Conservation (phyloP, 2,888 invertebrate genomes). For the Thelaira solivaga region DNA sequence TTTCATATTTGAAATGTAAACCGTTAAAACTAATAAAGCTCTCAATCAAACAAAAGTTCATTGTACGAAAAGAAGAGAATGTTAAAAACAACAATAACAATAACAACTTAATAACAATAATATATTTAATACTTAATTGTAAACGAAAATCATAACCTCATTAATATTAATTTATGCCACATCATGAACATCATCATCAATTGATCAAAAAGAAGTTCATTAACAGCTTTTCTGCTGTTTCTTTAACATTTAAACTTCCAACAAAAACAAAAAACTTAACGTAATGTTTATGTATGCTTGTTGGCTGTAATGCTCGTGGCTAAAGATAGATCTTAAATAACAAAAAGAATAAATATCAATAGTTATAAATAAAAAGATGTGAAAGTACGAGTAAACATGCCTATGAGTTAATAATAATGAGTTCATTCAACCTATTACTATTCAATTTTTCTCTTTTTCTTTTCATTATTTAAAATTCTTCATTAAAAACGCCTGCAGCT, state of each 20-base stretch:
- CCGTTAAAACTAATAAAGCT: too few relatives aligned
- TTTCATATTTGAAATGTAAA: too few relatives aligned
- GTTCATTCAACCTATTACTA: constrained; percentile 47
- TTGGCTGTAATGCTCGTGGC: not conserved
- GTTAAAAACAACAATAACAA: too few relatives aligned
- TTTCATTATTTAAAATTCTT: constrained; percentile 1
- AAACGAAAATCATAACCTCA: not conserved
- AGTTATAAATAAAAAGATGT: not conserved
- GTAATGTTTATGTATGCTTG: too few relatives aligned
- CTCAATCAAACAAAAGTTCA: too few relatives aligned
- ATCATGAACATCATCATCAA: constrained; percentile 19
- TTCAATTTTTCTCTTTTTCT: not conserved
- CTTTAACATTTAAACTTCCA: not conserved
- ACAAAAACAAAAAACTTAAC: constrained; percentile 1
- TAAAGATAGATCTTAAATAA: not conserved
- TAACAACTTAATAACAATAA: not conserved
- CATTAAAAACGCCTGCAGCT: constrained; percentile 17
- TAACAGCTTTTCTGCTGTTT: not conserved
- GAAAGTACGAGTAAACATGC: too few relatives aligned
- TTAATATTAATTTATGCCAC: constrained; percentile 19
- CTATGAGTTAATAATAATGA: constrained; percentile 16
- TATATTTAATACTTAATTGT: not conserved
- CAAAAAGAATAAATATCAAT: not conserved
- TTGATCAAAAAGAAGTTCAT: not conserved
- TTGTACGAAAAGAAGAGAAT: too few relatives aligned